Base-by-base conservation (phyloP, 2,888 invertebrate genomes). In the Carterocephalus palaemon region DNA sequence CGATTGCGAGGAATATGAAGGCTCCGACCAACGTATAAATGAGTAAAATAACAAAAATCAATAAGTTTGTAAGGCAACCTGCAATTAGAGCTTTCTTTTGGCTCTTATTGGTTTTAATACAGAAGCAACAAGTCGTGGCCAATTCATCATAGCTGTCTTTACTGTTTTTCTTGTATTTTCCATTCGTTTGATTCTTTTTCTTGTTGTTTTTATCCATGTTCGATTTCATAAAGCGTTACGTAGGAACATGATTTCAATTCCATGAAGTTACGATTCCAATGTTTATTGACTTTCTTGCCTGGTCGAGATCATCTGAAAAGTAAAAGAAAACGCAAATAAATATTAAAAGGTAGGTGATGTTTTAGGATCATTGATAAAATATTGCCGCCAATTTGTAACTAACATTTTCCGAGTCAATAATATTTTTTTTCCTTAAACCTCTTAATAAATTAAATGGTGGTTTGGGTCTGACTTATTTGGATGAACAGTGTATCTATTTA, bases 1-100 rank as follows among this genome's bases (percentile, higher is more conserved):
- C 95, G 56, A 95, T 93, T 32, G 94, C 92, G 49, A 95, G 86
- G 71, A 95, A 95, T 73, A 95, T 93, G 69, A 95, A 92, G 50
- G 94, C 93, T 46, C 92, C 92, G 52, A 89, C 60, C 40, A 88
- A 65, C 1, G 95, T 95, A 70, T 95, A 95, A 9, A 92, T 93
- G 48, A 95, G 89, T 1, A 95, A 89, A 15, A 95, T 83, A 38
- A 92, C 89, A 70, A 95, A 95, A 58, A 95, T 95, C 34, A 94
- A 93, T 49, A 95, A 80, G 77, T 95, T 95, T 33, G 94, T 94
- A 50, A 93, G 85, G 56, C 94, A 89, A 6, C 93, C 93, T 15
- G 93, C 91, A 9, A 87, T 70, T 1, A 88, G 63, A 47, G 77
- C 80, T 51, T 87, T 87, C 61, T 87, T 85, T 52, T 85, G 82